A percentile compares a stretch with the other conserved stretches of the same genome.
Conservation (phyloP, 2,888 invertebrate genomes). For the Nymphalis polychloros region DNA sequence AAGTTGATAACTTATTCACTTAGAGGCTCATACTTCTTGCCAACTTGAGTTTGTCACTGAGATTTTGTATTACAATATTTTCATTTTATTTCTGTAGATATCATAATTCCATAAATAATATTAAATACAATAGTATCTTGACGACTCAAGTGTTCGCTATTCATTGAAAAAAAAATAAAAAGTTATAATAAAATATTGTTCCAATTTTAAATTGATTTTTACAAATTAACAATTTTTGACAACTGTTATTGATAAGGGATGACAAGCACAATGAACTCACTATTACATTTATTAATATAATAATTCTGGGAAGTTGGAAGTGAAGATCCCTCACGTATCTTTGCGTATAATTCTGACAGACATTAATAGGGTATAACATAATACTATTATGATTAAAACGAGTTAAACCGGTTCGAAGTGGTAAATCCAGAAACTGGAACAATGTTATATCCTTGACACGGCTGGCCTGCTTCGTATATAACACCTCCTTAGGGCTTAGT, state of each 20-base stretch:
- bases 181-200: too few relatives aligned
- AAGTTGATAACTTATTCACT: conserved; percentile 20
- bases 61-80: neutral
- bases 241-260: too few relatives aligned
- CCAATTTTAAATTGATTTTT: too few relatives aligned
- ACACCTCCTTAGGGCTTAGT: conserved; percentile 14
- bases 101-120: neutral
- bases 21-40: neutral
- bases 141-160: too few relatives aligned
- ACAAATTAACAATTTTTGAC: too few relatives aligned
- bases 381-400: conserved; percentile 16
- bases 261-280: too few relatives aligned
- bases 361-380: conserved; percentile 15
- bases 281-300: neutral
- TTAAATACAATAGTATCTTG: neutral
- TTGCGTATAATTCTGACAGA: conserved; percentile 9
- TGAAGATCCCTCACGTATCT: neutral
- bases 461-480: conserved; percentile 28
- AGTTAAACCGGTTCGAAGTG: conserved; percentile 24
- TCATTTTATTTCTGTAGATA: neutral
- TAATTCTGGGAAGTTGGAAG: neutral
- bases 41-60: neutral
- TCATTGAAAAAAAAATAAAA: too few relatives aligned
- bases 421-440: conserved; percentile 32
- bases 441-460: conserved; percentile 33